Evolutionary conservation across 2,888 invertebrate species (phyloP).

Genomic region (Ophion costatus): DNA sequence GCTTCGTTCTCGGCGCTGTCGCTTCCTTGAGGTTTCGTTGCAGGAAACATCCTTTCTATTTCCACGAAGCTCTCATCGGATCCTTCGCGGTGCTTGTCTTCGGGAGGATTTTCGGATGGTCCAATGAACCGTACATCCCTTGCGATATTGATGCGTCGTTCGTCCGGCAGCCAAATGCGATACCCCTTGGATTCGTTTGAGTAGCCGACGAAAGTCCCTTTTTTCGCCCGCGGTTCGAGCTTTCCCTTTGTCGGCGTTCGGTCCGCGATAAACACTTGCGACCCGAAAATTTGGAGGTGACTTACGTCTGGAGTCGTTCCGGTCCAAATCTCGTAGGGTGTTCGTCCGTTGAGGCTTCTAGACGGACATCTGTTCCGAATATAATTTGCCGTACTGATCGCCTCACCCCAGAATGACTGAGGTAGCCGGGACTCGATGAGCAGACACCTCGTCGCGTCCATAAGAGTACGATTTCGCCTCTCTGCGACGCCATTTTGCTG

Average conservation of each 20-base stretch:
- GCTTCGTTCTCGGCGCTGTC: neutral
- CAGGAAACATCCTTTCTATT: neutral
- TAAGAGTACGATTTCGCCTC: slow-evolving; percentile 63
- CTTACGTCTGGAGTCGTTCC: slow-evolving; percentile 35
- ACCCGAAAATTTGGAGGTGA: slow-evolving; percentile 52
- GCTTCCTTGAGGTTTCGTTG: neutral
- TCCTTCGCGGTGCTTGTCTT: too few relatives aligned
- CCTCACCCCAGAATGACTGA: slow-evolving; percentile 69
- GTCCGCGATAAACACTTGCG: slow-evolving; percentile 38
- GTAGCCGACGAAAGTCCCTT: slow-evolving; percentile 61
- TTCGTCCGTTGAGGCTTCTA: slow-evolving; percentile 42
- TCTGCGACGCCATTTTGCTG: slow-evolving; percentile 78
- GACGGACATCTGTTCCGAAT: slow-evolving; percentile 64
- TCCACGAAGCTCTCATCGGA: neutral
- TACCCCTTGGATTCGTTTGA: slow-evolving; percentile 59
- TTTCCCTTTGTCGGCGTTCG: slow-evolving; percentile 49
- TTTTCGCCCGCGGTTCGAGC: slow-evolving; percentile 53
- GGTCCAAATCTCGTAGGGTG: slow-evolving; percentile 51
- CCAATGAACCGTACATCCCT: slow-evolving; percentile 41
- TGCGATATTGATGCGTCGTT: slow-evolving; percentile 52
- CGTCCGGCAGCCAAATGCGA: slow-evolving; percentile 52
- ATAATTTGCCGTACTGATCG: slow-evolving; percentile 66
- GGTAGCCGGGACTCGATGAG: slow-evolving; percentile 62
- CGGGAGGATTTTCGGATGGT: neutral
- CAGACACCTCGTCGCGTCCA: slow-evolving; percentile 64